Evolutionary conservation across 2,888 invertebrate species (phyloP).

Genomic region (Parnassius smintheus): DNA sequence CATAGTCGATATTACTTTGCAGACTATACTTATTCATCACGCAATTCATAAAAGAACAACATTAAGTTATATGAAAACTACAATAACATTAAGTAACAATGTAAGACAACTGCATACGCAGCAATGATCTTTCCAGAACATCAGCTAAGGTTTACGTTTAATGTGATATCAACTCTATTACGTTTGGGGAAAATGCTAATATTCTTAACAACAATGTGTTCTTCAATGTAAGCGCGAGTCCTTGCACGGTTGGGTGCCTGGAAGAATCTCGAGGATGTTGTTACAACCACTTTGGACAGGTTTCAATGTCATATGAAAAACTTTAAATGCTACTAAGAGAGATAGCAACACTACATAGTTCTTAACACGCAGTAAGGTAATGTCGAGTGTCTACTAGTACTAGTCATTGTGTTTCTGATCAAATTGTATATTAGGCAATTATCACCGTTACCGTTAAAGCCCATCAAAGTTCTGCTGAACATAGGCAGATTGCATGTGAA

Average conservation of each 20-base stretch:
- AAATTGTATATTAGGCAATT: too few species aligned
- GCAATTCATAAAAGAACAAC: conserved; percentile 39
- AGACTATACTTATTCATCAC: conserved; percentile 30
- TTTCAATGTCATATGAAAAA: conserved; percentile 66
- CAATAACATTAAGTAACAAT: conserved; percentile 36
- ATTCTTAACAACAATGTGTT: conserved; percentile 38
- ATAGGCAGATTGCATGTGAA: too few species aligned
- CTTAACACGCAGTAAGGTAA: too few species aligned
- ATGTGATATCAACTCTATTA: conserved; percentile 16
- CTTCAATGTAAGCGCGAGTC: conserved; percentile 57
- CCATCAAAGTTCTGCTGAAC: too few species aligned
- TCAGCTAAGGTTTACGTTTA: conserved; percentile 7
- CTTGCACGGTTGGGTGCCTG: conserved; percentile 72
- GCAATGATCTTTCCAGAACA: conserved; percentile 36
- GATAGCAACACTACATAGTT: neutral
- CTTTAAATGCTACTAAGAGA: conserved; percentile 39
- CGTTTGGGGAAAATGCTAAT: conserved; percentile 16
- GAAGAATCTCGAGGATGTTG: conserved; percentile 69
- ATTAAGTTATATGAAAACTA: conserved; percentile 35
- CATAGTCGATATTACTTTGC: neutral
- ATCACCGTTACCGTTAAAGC: too few species aligned
- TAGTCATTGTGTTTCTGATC: neutral
- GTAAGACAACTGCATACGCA: conserved; percentile 39
- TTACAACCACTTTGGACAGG: conserved; percentile 70
- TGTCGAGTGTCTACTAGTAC: neutral